Conservation (phyloP, 2,888 invertebrate species). For the Himalopsyche tibetana region DNA sequence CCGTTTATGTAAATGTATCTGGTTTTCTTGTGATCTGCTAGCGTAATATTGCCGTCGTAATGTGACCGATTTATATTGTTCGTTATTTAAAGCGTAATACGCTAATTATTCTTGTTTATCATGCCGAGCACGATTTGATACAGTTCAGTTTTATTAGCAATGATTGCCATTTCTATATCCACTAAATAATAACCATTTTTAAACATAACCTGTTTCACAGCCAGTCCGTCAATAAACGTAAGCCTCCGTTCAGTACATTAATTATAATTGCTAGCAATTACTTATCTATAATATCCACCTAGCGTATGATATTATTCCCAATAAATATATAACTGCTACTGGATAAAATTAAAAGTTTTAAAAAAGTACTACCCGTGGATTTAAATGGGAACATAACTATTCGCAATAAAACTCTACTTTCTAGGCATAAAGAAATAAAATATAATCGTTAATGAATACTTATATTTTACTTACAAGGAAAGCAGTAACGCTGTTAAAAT, state of each 20-base stretch:
- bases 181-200: neutral
- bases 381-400: no score
- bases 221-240: neutral
- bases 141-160: slow-evolving; percentile 21
- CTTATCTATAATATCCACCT: no score
- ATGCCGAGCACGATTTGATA: neutral
- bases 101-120: neutral
- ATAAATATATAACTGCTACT: no score
- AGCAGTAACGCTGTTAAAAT: no score
- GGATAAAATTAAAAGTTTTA: no score
- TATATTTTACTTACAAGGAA: no score
- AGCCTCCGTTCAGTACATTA: neutral
- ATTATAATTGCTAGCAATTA: neutral
- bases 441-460: no score
- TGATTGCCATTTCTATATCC: slow-evolving; percentile 14
- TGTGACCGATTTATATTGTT: slow-evolving; percentile 21
- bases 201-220: neutral
- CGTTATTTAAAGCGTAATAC: neutral
- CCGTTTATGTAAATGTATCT: slow-evolving; percentile 62
- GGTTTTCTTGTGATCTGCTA: slow-evolving; percentile 45
- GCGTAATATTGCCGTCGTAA: neutral
- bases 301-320: no score
- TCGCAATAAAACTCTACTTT: no score
- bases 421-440: no score
- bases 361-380: no score